Evolutionary conservation across 2,797 vertebrate species (phyloP).

Genomic region (Sebastes alutus): DNA sequence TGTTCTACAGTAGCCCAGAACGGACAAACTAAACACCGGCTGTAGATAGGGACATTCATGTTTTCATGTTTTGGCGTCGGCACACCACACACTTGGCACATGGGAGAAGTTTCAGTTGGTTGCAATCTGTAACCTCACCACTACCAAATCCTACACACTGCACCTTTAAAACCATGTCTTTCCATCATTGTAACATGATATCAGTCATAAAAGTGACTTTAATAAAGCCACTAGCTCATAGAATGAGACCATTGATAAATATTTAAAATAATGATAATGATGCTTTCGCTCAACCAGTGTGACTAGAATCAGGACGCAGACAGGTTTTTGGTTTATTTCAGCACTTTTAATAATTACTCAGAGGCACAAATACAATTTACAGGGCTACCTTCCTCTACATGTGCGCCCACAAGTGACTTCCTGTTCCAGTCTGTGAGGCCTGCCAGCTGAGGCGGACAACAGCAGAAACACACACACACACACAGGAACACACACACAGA

Average conservation of each 20-base stretch:
- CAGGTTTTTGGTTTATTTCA: conserved; percentile 47
- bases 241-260: not conserved
- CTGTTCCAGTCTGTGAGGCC: conserved; percentile 37
- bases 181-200: not conserved
- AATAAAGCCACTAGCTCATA: not conserved
- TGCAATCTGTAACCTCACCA: no score
- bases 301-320: not conserved
- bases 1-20: no score
- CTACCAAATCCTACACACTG: no score
- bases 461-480: conserved; percentile 32
- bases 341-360: conserved; percentile 82
- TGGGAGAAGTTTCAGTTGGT: no score
- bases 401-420: conserved; percentile 56
- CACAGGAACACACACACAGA: not conserved
- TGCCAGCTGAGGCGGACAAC: conserved; percentile 33
- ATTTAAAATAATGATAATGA: not conserved
- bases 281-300: not conserved
- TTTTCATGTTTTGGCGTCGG: no score
- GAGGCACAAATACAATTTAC: conserved; percentile 81
- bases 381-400: conserved; percentile 68
- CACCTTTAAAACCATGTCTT: not conserved
- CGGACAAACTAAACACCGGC: rapidly evolving
- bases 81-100: no score
- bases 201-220: not conserved
- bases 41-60: no score